phyloP scores from a whole-genome alignment of 1,140 invertebrate species.

The Zaprionus vittiger region DNA sequence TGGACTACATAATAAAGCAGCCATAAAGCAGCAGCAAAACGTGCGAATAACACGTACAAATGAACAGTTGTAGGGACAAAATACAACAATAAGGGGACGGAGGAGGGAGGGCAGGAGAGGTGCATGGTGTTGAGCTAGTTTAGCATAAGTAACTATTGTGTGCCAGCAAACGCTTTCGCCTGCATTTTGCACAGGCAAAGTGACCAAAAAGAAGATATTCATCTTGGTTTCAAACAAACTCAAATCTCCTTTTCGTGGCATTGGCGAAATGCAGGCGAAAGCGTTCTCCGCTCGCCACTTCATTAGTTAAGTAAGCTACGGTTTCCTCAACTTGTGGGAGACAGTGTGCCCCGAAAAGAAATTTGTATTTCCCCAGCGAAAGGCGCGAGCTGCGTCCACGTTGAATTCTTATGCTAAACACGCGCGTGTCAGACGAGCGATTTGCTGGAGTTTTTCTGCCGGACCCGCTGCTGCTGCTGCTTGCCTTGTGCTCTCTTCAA shows the following conservation, averaged over 20 bases:
- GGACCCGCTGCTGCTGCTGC: slow-evolving; percentile 14
- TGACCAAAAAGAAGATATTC: not conserved
- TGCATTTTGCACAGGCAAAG: not conserved
- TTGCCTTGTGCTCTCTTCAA: slow-evolving; percentile 43
- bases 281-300: slow-evolving; percentile 11
- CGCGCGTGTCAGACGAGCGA: slow-evolving; percentile 66
- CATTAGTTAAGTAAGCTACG: slow-evolving; percentile 35
- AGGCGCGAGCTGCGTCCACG: slow-evolving; percentile 22
- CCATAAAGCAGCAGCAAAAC: slow-evolving; percentile 73
- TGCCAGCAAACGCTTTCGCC: not conserved
- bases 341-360: slow-evolving; percentile 13
- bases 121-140: slow-evolving; percentile 10
- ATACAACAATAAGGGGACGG: not conserved
- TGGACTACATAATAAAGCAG: slow-evolving; percentile 74
- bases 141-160: slow-evolving; percentile 52
- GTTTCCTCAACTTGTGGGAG: slow-evolving; percentile 33
- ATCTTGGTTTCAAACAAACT: not conserved
- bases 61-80: slow-evolving; percentile 55
- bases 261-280: slow-evolving; percentile 23
- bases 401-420: slow-evolving; percentile 77
- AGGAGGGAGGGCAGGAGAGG: not conserved
- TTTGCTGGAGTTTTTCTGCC: slow-evolving; percentile 65
- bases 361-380: slow-evolving; percentile 63
- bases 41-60: slow-evolving; percentile 80
- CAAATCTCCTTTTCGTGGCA: not conserved